Evolutionary conservation across 2,113 vertebrate species (phyloP).

Genomic region (Oncorhynchus gorbuscha): DNA sequence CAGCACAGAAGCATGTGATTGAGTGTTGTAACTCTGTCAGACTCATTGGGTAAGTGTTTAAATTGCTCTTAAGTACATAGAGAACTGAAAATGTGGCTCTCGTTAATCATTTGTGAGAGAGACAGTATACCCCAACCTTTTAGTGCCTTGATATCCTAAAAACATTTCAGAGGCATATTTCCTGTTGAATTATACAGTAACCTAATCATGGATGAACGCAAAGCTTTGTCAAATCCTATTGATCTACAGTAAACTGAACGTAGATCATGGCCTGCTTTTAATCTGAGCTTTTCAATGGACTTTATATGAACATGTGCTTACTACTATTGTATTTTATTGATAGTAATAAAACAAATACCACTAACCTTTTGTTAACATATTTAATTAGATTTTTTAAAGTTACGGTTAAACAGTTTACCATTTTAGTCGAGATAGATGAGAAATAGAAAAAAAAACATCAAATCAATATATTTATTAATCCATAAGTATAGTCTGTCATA

Average conservation of each 20-base stretch:
- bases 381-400: neutral
- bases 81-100: neutral
- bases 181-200: neutral
- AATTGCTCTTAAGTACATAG: neutral
- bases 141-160: constrained; percentile 16
- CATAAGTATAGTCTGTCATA: constrained; percentile 9
- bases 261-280: neutral
- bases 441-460: neutral
- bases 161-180: neutral
- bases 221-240: neutral
- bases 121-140: neutral
- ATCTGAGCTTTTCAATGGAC: neutral
- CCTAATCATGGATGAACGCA: neutral
- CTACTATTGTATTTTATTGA: neutral
- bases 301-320: neutral
- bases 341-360: neutral
- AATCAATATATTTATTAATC: constrained; percentile 31
- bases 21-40: neutral
- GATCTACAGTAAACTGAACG: neutral
- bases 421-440: neutral
- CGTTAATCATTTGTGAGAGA: neutral
- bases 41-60: neutral
- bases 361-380: neutral
- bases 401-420: neutral
- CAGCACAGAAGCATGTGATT: constrained; percentile 3